Evolutionary conservation across 2,113 vertebrate genomes (phyloP), one percentile per base, ranked within the genome.

Genomic region (Catharus fuscescens): DNA sequence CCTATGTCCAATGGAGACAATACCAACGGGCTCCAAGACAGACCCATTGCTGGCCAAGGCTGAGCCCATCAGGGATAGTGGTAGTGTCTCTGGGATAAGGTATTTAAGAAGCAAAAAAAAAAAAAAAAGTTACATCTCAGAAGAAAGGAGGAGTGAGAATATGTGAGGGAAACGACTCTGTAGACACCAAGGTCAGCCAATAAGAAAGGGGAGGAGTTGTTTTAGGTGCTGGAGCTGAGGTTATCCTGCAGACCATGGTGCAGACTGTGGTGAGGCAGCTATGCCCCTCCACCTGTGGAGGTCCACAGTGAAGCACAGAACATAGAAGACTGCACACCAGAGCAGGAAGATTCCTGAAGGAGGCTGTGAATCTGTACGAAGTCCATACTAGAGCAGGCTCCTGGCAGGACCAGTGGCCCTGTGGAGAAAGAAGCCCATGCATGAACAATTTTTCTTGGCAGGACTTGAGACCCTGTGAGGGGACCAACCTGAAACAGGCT

Each of bases 31-130:
- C 10, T 54, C n/a, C 23, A 34, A 79, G 48, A 40, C 2, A 62
- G 8, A 62, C 4, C 19, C 18, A 4, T 5, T 45, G 18, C 23
- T 69, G 47, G 6, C 28, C 32, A 69, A 18, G 23, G 38, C 28
- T 0, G 0, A 69, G 28, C 14, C 21, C 0, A 1, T 38, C 38
- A 28, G 23, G 21, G 18, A 29, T 45, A 18, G 18, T 19, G 38
- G 6, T 25, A 14, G 8, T 26, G 36, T 60, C 45, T 45, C 45
- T 45, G 45, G 28, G 28, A 69, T 26, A 59, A 36, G 12, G 8
- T 23, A 12, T 38, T 61, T 19, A 15, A 28, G 18, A 45, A 28
- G 14, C 7, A 36, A 59, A 86, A 14, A 40, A 70, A 53, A 2
- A 24, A 38, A 61, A 77, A 53, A 86, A 32, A 19, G 4, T n/a